Evolutionary conservation across 2,113 vertebrate genomes (phyloP).

Genomic region (Scytalopus superciliaris): DNA sequence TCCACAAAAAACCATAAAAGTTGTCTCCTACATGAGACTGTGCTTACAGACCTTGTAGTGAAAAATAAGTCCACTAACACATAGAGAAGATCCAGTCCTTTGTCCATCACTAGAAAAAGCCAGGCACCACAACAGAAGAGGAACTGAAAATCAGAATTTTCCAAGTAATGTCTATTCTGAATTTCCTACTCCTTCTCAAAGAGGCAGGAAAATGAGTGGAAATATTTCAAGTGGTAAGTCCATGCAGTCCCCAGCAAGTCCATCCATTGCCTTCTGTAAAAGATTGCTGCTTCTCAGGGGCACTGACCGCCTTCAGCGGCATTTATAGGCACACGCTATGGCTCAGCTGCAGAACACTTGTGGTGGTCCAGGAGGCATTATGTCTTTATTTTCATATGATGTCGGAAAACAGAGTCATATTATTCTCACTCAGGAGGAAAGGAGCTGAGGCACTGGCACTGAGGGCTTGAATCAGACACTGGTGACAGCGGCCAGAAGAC

Average conservation of each 20-base stretch:
- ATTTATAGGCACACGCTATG: rapidly evolving
- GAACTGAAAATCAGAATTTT: not conserved
- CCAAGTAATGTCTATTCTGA: not conserved
- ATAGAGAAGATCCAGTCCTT: not conserved
- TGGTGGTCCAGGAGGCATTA: not conserved
- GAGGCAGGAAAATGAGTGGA: not conserved
- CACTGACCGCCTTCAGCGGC: not conserved
- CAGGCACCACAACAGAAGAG: not conserved
- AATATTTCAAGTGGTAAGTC: not conserved
- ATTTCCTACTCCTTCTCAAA: not conserved
- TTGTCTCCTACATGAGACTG: not conserved
- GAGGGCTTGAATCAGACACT: not conserved
- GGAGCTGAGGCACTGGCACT: not conserved
- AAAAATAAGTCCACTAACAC: not conserved
- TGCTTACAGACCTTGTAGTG: not conserved
- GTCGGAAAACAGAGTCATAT: not conserved
- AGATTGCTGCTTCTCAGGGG: not conserved
- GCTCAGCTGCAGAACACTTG: rapidly evolving
- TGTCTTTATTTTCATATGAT: not conserved
- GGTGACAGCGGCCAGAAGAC: not conserved
- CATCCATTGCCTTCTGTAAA: not conserved
- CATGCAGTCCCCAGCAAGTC: not conserved
- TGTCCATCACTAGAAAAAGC: not conserved
- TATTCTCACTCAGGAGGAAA: not conserved
- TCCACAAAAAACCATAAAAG: not conserved